A percentile compares a stretch with the other conserved stretches of the same genome.
Conservation (phyloP, 2,888 invertebrate genomes). For the Bombylius discolor region DNA sequence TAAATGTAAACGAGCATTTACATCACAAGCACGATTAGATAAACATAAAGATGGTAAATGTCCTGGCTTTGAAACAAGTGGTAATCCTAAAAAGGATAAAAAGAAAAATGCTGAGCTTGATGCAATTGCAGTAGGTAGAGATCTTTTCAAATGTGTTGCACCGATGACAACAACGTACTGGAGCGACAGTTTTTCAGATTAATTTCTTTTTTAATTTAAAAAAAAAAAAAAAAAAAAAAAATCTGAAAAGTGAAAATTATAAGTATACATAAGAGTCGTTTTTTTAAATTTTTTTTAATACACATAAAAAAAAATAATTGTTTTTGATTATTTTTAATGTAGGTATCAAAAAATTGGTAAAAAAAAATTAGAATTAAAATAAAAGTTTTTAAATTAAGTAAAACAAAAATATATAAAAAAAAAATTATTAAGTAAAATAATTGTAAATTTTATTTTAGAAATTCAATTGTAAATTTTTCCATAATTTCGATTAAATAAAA, state of each 20-base stretch:
- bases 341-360: too few relatives aligned
- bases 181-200: constrained; percentile 39
- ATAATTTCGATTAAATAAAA: too few relatives aligned
- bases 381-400: too few relatives aligned
- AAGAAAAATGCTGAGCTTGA: constrained; percentile 16
- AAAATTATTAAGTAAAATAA: too few relatives aligned
- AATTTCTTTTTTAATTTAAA: constrained; percentile 13
- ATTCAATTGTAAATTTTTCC: too few relatives aligned
- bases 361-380: too few relatives aligned
- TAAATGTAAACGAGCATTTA: constrained; percentile 32
- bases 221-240: neutral
- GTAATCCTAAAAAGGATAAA: constrained; percentile 6
- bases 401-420: too few relatives aligned
- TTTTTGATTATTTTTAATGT: too few relatives aligned
- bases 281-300: too few relatives aligned
- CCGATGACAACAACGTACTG: constrained; percentile 38
- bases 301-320: too few relatives aligned
- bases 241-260: constrained; percentile 3
- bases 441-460: too few relatives aligned
- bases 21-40: constrained; percentile 25
- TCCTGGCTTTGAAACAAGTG: constrained; percentile 10
- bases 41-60: constrained; percentile 23
- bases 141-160: constrained; percentile 37
- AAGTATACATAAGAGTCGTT: neutral
- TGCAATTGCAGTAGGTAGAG: constrained; percentile 26